Percentiles rank a stretch among this genome's conserved stretches.
These are phyloP conservation scores for Agonum fuliginosum DNA, from an alignment of 2,888 invertebrate species.

Conservation along the genomic window DNA sequence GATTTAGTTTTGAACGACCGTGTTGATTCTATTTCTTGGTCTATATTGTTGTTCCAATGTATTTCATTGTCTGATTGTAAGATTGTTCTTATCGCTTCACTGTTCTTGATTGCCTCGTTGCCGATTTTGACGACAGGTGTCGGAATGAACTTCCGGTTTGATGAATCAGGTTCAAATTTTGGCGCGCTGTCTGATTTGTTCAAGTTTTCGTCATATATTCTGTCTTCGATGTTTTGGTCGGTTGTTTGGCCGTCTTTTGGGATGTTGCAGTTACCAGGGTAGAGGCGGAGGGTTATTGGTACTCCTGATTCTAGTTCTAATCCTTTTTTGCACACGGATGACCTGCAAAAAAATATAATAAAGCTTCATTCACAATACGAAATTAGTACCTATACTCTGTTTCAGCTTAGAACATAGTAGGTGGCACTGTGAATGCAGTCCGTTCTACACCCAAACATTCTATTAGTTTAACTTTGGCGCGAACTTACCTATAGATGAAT, in stretches of 20 bases:
- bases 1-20: conserved; percentile 75
- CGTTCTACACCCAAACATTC: too few relatives aligned
- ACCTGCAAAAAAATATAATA: conserved; percentile 72
- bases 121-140: conserved; percentile 72
- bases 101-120: conserved; percentile 67
- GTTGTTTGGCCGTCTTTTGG: conserved; percentile 72
- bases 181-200: conserved; percentile 50
- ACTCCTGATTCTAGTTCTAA: conserved; percentile 84
- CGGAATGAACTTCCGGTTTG: conserved; percentile 67
- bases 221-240: conserved; percentile 57
- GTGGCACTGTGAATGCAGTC: too few relatives aligned
- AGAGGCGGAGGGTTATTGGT: conserved; percentile 83
- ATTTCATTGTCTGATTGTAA: conserved; percentile 70
- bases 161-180: conserved; percentile 51
- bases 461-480: too few relatives aligned
- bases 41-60: conserved; percentile 74
- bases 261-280: conserved; percentile 85
- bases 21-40: conserved; percentile 75
- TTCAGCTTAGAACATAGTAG: too few relatives aligned
- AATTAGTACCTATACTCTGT: too few relatives aligned
- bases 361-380: background rate
- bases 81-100: conserved; percentile 5
- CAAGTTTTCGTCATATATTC: conserved; percentile 55
- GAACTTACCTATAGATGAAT: too few relatives aligned
- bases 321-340: conserved; percentile 87